phyloP scores from a whole-genome alignment of 1,140 invertebrate species.

The Nephila pilipes region DNA sequence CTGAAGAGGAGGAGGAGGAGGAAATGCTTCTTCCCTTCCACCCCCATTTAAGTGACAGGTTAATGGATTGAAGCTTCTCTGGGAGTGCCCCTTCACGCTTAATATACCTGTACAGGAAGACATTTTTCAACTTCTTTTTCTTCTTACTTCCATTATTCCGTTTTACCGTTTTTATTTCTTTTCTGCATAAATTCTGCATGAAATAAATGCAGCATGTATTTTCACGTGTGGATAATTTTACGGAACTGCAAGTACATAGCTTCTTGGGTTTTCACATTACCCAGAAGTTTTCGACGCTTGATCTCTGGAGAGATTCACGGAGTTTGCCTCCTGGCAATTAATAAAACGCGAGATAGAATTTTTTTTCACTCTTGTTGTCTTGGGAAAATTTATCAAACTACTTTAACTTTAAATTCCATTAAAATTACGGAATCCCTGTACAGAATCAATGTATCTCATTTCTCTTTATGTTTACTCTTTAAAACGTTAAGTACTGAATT shows the following conservation, averaged over 20 bases:
- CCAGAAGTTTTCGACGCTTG: not conserved
- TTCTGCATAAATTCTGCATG: not conserved
- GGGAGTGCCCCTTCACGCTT: conserved; percentile 62
- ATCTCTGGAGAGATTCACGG: not conserved
- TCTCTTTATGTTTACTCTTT: no score
- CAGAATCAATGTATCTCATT: no score
- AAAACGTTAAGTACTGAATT: no score
- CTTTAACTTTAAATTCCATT: not conserved
- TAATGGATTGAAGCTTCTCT: conserved; percentile 67
- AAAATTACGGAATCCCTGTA: not conserved
- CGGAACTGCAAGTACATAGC: not conserved
- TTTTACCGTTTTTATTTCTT: conserved; percentile 14
- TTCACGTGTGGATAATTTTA: conserved; percentile 17
- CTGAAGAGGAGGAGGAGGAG: not conserved
- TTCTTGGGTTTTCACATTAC: conserved; percentile 13
- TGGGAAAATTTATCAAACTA: not conserved
- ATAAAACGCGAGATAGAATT: not conserved
- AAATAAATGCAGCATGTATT: conserved; percentile 25
- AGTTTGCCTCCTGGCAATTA: not conserved
- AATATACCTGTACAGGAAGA: conserved; percentile 70
- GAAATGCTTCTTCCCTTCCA: not conserved
- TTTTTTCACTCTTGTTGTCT: not conserved
- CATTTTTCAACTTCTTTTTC: conserved; percentile 48
- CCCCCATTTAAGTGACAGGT: conserved; percentile 69
- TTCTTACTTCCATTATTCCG: not conserved